These are phyloP conservation scores for Lacanobia oleracea DNA, from an alignment of 2,888 invertebrate species.

Conservation along the genomic window DNA sequence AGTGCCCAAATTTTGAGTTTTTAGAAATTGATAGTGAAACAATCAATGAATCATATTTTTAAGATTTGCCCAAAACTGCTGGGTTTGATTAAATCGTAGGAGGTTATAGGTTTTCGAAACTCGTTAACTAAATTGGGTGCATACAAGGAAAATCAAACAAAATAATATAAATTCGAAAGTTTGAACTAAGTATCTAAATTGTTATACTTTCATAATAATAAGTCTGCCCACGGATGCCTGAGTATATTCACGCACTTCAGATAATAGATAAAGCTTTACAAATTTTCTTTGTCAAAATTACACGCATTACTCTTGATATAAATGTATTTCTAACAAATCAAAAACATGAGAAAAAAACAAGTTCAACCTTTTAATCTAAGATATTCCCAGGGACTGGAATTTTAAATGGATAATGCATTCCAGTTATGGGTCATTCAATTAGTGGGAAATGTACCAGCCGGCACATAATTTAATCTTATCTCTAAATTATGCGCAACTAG, in stretches of 20 bases:
- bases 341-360: neutral
- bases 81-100: slow-evolving; percentile 10
- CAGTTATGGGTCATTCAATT: slow-evolving; percentile 29
- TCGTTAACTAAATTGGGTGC: neutral
- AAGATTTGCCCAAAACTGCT: slow-evolving; percentile 3
- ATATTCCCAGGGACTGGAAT: slow-evolving; percentile 28
- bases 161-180: slow-evolving; percentile 4
- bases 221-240: neutral
- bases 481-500: slow-evolving; percentile 29
- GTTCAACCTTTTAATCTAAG: slow-evolving; percentile 15
- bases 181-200: neutral
- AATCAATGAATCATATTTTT: slow-evolving; percentile 20
- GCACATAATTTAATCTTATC: slow-evolving; percentile 44
- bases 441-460: slow-evolving; percentile 43
- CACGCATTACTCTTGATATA: no score
- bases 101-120: slow-evolving; percentile 8
- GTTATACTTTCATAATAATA: neutral
- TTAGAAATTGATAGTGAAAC: slow-evolving; percentile 30
- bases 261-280: no score
- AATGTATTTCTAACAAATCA: neutral
- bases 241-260: neutral
- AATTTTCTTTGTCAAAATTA: no score
- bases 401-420: slow-evolving; percentile 45
- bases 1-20: slow-evolving; percentile 3
- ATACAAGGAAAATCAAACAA: slow-evolving; percentile 29